A percentile compares a stretch with the other conserved stretches of the same genome.
phyloP scores from a whole-genome alignment of 2,797 vertebrate species.

The Sitta carolinensis region DNA sequence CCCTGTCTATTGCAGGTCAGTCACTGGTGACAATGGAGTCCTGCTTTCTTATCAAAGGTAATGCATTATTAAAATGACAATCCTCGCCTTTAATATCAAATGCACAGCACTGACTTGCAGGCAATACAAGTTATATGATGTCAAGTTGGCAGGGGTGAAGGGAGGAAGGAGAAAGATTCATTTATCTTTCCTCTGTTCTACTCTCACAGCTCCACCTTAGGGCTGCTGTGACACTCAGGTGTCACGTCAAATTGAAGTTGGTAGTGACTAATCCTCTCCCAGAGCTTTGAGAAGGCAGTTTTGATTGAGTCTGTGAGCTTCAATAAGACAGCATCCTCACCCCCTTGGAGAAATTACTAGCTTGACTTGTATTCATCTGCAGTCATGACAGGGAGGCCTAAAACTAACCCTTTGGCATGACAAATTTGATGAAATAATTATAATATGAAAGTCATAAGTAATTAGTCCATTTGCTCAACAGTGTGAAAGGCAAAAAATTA shows the following conservation, averaged over 20 bases:
- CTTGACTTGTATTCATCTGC: conserved; percentile 26
- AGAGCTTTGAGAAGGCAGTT: conserved; percentile 41
- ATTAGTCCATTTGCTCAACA: neutral
- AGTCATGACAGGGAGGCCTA: neutral
- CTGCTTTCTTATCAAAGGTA: neutral
- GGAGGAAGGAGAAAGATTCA: neutral
- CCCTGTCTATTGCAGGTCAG: neutral
- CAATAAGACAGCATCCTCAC: neutral
- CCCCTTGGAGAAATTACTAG: conserved; percentile 18
- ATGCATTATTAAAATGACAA: neutral
- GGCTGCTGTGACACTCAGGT: neutral
- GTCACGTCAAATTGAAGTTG: conserved; percentile 26
- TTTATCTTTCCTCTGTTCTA: neutral
- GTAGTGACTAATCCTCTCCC: conserved; percentile 6
- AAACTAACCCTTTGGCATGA: conserved; percentile 19
- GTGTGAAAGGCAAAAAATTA: neutral
- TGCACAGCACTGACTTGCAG: neutral
- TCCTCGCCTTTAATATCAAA: neutral
- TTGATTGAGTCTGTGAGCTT: conserved; percentile 25
- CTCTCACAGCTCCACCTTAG: neutral
- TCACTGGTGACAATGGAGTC: neutral
- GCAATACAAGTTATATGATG: neutral
- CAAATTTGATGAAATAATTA: conserved; percentile 2
- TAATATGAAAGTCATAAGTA: neutral
- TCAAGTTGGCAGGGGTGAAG: neutral